Evolutionary conservation across 2,113 vertebrate genomes (phyloP).

Genomic region (Chamaea fasciata): DNA sequence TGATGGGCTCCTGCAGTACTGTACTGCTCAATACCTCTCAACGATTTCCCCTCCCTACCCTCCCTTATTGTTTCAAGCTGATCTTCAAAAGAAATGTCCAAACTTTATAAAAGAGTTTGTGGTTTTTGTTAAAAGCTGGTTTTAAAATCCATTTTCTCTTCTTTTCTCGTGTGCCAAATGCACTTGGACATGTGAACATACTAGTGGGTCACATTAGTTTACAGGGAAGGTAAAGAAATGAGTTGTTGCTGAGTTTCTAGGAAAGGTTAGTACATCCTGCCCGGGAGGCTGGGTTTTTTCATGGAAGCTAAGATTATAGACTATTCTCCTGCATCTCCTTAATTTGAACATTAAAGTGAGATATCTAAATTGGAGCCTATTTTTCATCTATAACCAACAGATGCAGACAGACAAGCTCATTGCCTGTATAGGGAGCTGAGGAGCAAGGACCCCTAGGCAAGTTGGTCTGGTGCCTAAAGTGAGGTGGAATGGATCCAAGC

Average conservation of each 20-base stretch:
- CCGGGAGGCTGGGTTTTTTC: neutral
- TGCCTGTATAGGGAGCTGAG: constrained; percentile 23
- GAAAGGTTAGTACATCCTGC: neutral
- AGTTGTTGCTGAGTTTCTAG: neutral
- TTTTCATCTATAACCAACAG: constrained; percentile 30
- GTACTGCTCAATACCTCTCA: neutral
- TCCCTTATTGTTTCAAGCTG: neutral
- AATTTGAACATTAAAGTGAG: constrained; percentile 20
- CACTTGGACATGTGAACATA: neutral
- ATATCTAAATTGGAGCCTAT: constrained; percentile 28
- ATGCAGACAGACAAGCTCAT: neutral
- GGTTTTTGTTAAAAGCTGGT: neutral
- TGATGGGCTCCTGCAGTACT: neutral
- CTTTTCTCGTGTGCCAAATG: neutral
- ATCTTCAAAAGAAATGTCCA: neutral
- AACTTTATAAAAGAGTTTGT: neutral
- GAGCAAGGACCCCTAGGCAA: neutral
- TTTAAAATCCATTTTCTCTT: neutral
- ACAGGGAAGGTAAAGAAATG: neutral
- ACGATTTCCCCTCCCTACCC: neutral
- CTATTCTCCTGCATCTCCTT: neutral
- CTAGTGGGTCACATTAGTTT: neutral
- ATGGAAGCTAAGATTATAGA: neutral
- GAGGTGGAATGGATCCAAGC: constrained; percentile 13
- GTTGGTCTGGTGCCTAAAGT: constrained; percentile 38